Percentiles rank a stretch among this genome's conserved stretches.
phyloP scores from a whole-genome alignment of 2,113 vertebrate species.

The Sinocyclocheilus anshuiensis region DNA sequence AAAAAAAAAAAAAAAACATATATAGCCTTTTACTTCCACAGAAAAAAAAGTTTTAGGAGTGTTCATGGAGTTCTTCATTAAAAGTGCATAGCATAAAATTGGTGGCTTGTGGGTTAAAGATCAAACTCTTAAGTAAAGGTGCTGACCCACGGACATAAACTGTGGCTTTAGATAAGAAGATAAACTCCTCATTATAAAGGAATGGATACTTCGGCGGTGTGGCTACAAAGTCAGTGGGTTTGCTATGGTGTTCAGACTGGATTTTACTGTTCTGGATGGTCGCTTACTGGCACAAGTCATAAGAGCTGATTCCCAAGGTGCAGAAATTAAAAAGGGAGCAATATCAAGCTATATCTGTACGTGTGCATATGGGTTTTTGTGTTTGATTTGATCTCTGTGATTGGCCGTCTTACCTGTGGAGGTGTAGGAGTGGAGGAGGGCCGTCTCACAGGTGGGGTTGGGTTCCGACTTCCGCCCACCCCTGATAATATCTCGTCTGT shows the following conservation, averaged over 20 bases:
- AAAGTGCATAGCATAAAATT: neutral
- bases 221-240: neutral
- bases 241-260: neutral
- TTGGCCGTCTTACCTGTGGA: slow-evolving; percentile 84
- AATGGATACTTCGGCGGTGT: neutral
- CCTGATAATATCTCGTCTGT: slow-evolving; percentile 97
- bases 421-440: slow-evolving; percentile 89
- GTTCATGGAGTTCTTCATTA: neutral
- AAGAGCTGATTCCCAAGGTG: neutral
- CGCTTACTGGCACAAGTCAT: neutral
- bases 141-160: neutral
- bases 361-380: neutral
- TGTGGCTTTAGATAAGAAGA: slow-evolving; percentile 38
- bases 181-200: slow-evolving; percentile 19
- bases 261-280: neutral
- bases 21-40: neutral
- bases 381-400: neutral
- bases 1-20: neutral
- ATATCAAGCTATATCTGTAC: neutral
- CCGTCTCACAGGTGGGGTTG: slow-evolving; percentile 88
- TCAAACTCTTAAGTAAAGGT: neutral
- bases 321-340: neutral
- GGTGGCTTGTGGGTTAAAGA: neutral
- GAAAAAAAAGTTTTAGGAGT: neutral
- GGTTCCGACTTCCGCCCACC: slow-evolving; percentile 85